Evolutionary conservation across 2,888 invertebrate genomes (phyloP).

Genomic region (Argyra leucocephala): DNA sequence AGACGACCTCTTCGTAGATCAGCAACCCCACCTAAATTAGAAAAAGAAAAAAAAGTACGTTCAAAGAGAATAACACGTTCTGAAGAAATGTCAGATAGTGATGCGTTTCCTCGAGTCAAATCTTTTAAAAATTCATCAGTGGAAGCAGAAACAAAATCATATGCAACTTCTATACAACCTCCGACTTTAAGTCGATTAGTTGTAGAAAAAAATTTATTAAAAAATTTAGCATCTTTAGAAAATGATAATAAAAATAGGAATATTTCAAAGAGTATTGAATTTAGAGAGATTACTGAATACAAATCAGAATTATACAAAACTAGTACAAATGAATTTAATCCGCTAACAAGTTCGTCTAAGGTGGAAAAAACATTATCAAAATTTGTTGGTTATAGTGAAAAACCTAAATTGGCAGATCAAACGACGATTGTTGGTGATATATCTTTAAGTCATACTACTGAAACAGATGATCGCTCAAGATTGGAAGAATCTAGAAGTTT

Average conservation of each 20-base stretch:
- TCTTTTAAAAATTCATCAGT: not conserved
- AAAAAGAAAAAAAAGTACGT: not conserved
- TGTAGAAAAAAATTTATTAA: slow-evolving; percentile 17
- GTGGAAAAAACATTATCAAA: not conserved
- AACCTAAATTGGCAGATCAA: not conserved
- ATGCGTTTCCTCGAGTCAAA: not conserved
- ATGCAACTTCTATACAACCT: not conserved
- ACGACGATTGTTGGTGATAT: not conserved
- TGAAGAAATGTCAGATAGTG: not conserved
- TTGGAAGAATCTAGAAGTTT: no score
- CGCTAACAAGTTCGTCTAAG: not conserved
- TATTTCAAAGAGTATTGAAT: not conserved
- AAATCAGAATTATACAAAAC: not conserved
- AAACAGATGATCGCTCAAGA: not conserved
- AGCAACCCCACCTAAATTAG: not conserved
- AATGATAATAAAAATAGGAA: not conserved
- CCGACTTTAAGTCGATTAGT: slow-evolving; percentile 18
- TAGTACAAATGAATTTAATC: not conserved
- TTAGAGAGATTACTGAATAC: not conserved
- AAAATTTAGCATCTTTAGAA: not conserved
- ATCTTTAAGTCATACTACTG: not conserved
- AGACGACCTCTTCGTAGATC: slow-evolving; percentile 14
- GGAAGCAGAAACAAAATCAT: not conserved
- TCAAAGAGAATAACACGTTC: not conserved
- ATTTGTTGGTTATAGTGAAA: no score